A percentile compares a stretch with the other conserved stretches of the same genome.
Conservation (phyloP, 2,797 vertebrate genomes). For the Rhinichthys osculus region DNA sequence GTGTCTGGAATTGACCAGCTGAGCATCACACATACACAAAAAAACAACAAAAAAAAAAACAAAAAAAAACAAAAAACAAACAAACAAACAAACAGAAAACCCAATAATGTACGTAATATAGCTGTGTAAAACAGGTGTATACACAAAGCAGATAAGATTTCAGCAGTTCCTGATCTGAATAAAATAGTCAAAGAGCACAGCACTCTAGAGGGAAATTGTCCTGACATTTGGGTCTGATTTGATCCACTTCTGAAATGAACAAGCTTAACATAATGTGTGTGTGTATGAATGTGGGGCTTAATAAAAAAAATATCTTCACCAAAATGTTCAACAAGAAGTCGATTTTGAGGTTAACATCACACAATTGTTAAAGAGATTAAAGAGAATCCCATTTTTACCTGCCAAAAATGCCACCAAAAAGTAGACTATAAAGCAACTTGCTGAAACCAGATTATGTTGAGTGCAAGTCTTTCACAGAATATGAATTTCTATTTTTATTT, state of each 20-base stretch:
- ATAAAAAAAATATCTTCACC: background rate
- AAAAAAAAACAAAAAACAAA: background rate
- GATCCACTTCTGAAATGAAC: background rate
- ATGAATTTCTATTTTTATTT: background rate
- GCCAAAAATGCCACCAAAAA: background rate
- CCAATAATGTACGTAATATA: background rate
- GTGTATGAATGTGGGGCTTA: background rate
- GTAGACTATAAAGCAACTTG: background rate
- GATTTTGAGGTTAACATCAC: background rate
- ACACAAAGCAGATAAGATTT: background rate
- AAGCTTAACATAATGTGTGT: background rate
- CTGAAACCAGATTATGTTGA: background rate
- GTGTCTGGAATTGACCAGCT: constrained; percentile 26
- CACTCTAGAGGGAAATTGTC: background rate
- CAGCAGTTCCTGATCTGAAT: constrained; percentile 25
- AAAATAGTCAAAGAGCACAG: constrained; percentile 9
- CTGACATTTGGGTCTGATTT: constrained; percentile 24
- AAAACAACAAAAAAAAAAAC: background rate
- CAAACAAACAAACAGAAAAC: background rate
- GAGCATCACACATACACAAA: constrained; percentile 16
- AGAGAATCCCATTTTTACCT: background rate
- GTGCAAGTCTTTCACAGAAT: background rate
- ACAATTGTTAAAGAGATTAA: background rate
- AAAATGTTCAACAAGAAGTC: constrained; percentile 5
- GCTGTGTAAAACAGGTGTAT: background rate